A percentile compares a stretch with the other conserved stretches of the same genome.
Conservation (phyloP, 2,888 invertebrate genomes). For the Anoncus sp. region DNA sequence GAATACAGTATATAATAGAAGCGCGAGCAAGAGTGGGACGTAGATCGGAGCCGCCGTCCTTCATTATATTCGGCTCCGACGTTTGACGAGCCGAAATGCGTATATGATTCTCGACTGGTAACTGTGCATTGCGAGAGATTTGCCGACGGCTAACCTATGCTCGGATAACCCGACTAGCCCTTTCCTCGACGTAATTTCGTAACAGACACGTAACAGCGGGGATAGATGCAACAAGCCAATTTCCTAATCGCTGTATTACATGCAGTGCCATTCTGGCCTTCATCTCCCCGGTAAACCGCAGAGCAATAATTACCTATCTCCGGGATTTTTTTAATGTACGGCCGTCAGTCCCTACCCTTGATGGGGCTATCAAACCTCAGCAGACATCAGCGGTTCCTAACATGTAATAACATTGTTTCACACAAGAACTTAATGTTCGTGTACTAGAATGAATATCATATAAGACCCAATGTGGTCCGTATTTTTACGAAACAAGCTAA, state of each 20-base stretch:
- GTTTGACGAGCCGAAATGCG: constrained; percentile 62
- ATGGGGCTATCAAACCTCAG: background rate
- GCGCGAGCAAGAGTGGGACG: constrained; percentile 36
- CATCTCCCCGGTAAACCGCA: constrained; percentile 37
- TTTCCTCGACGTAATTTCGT: constrained; percentile 31
- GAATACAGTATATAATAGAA: constrained; percentile 23
- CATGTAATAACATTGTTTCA: background rate
- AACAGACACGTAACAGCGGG: constrained; percentile 28
- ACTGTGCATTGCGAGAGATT: constrained; percentile 47
- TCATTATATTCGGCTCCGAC: constrained; percentile 62
- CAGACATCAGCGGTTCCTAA: background rate
- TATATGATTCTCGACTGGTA: constrained; percentile 44
- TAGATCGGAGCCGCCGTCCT: constrained; percentile 55
- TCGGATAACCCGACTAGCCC: constrained; percentile 24
- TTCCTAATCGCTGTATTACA: constrained; percentile 42
- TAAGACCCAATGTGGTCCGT: background rate
- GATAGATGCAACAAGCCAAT: constrained; percentile 30
- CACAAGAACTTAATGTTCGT: background rate
- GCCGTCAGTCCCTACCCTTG: background rate
- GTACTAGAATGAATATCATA: background rate
- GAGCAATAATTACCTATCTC: constrained; percentile 31
- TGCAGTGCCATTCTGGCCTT: constrained; percentile 13
- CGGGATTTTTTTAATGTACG: constrained; percentile 18
- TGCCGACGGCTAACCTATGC: constrained; percentile 48
- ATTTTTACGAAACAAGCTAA: background rate